These are phyloP conservation scores for Gerris buenoi DNA, from an alignment of 1,140 invertebrate genomes.

Conservation along the genomic window DNA sequence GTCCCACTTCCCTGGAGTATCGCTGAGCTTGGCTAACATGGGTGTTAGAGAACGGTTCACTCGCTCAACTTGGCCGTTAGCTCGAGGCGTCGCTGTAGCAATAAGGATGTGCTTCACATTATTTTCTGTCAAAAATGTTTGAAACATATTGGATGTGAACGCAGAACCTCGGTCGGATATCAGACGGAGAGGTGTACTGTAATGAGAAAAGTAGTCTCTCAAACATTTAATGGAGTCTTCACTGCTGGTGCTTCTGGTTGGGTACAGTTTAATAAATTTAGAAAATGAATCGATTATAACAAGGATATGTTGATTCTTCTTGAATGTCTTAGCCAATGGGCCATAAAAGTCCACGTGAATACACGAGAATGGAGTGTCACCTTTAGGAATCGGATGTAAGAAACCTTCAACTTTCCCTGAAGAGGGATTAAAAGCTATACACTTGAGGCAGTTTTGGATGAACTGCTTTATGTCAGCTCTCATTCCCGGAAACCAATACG, in stretches of 20 bases:
- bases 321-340: slow-evolving; percentile 8
- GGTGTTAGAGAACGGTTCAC: slow-evolving; percentile 3
- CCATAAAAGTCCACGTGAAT: not conserved
- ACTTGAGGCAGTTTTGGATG: slow-evolving; percentile 20
- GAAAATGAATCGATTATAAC: slow-evolving; percentile 16
- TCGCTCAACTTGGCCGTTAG: slow-evolving; percentile 12
- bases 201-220: not conserved
- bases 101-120: not conserved
- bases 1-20: slow-evolving; percentile 5
- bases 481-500: slow-evolving; percentile 20
- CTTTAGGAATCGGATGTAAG: slow-evolving; percentile 2
- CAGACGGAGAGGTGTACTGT: not conserved
- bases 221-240: not conserved
- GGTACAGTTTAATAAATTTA: slow-evolving; percentile 17
- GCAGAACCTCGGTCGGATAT: not conserved
- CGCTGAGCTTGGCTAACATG: not conserved
- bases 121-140: not conserved
- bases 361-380: not conserved
- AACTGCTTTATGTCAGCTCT: slow-evolving; percentile 12
- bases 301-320: slow-evolving; percentile 11
- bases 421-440: slow-evolving; percentile 17
- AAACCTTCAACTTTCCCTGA: slow-evolving; percentile 10
- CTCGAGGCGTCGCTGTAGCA: slow-evolving; percentile 7
- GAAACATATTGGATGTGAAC: not conserved
- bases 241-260: slow-evolving; percentile 5